A percentile compares a stretch with the other conserved stretches of the same genome.
Conservation (phyloP, 2,888 invertebrate genomes). For the Cosmopolites sordidus region DNA sequence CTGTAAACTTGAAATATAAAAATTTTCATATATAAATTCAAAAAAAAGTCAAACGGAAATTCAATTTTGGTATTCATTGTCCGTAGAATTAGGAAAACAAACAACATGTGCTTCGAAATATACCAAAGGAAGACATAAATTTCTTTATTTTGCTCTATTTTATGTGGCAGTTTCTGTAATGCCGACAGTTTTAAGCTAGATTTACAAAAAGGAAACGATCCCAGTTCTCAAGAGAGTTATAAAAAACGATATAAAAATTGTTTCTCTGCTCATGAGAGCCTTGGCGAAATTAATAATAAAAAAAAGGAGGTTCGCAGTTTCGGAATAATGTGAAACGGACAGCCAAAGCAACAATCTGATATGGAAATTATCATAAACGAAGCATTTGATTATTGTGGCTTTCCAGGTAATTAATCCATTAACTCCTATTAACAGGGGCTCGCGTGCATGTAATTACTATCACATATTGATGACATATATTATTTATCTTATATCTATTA, state of each 20-base stretch:
- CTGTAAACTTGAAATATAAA: too few species aligned
- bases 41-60: not conserved
- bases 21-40: too few species aligned
- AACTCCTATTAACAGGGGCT: constrained; percentile 33
- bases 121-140: constrained; percentile 17
- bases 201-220: constrained; percentile 24
- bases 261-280: not conserved
- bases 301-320: not conserved
- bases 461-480: not conserved
- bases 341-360: constrained; percentile 20
- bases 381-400: constrained; percentile 33
- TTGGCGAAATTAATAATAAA: not conserved
- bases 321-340: constrained; percentile 4
- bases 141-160: constrained; percentile 14
- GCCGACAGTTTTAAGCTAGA: constrained; percentile 22
- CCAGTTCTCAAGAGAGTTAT: constrained; percentile 16
- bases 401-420: constrained; percentile 35
- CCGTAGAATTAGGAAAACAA: not conserved
- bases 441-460: constrained; percentile 27
- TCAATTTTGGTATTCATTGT: not conserved
- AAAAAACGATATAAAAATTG: constrained; percentile 17
- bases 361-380: constrained; percentile 35
- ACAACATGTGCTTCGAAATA: constrained; percentile 13
- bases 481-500: constrained; percentile 1
- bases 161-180: constrained; percentile 20